Evolutionary conservation across 2,888 invertebrate genomes (phyloP), one percentile per base, ranked within the genome.

Genomic region (Phaonia tiefii): DNA sequence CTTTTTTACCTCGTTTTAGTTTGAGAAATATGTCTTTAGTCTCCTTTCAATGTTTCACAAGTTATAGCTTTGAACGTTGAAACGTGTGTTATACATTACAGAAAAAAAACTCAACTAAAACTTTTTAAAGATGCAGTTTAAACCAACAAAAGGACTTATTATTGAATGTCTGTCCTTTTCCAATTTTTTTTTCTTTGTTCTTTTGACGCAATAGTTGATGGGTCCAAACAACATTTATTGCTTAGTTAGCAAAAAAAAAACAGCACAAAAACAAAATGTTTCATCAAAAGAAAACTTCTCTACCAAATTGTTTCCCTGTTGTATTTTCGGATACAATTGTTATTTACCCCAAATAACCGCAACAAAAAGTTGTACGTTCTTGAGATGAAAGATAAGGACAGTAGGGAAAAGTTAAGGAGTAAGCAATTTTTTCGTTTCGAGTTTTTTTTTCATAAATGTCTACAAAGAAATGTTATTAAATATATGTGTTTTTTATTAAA

Each of bases 191-290:
- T 1, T 42, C 10, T 8, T 8, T 42, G 10, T 13, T 13, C 2
- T 49, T 49, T 49, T 49, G 49, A 49, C 49, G 49, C 49, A 49
- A 20, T 49, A 49, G 17, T 49, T 49, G 49, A 49, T 49, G 49
- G 49, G 1, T 20, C 20, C 39, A n/a, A n/a, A n/a, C n/a, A 60
- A 39, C 39, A 17, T 42, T 39, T 39, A 60, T 60, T 60, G 60
- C 60, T 42, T 11, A 39, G 60, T 42, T 60, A 39, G 60, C 60
- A 60, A 42, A 49, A 20, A 49, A 37, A 37, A 37, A n/a, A 4
- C 37, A 49, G 20, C 49, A 20, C 49, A 49, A 49, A 49, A 22
- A 20, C 17, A 49, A 17, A n/a, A n/a, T n/a, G n/a, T n/a, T n/a
- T n/a, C n/a, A n/a, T n/a, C 37, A 37, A 37, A 10, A 37, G 37